Evolutionary conservation across 2,888 invertebrate species (phyloP).

Genomic region (Ceriagrion tenellum): DNA sequence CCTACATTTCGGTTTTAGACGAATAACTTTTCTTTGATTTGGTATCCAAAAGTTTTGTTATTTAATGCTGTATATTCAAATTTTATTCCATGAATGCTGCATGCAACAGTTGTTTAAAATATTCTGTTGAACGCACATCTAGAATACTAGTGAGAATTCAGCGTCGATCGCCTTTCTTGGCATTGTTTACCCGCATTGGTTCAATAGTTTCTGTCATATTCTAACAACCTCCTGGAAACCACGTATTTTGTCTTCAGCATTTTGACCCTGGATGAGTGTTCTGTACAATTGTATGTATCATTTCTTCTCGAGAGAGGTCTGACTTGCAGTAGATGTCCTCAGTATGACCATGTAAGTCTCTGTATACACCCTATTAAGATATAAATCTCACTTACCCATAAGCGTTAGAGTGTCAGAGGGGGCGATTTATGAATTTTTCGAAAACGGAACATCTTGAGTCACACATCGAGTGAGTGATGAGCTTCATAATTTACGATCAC

Average conservation of each 20-base stretch:
- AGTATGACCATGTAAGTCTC: background rate
- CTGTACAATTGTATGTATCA: background rate
- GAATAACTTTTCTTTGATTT: too few species aligned
- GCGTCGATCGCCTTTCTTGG: too few species aligned
- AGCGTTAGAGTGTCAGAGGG: background rate
- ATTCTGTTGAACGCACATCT: too few species aligned
- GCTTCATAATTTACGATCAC: background rate
- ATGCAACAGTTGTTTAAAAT: too few species aligned
- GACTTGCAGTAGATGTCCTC: background rate
- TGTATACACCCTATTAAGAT: background rate
- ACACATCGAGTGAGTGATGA: background rate
- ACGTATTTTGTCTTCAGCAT: background rate
- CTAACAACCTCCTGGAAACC: background rate
- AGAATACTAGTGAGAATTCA: too few species aligned
- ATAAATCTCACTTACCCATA: slow-evolving; percentile 23
- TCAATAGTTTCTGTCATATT: too few species aligned
- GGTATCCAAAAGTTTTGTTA: too few species aligned
- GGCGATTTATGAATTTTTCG: background rate
- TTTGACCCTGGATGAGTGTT: background rate
- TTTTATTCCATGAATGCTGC: too few species aligned
- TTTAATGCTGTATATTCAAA: too few species aligned
- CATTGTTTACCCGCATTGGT: too few species aligned
- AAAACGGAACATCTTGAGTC: background rate
- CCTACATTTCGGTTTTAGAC: too few species aligned
- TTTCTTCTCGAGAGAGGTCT: background rate